phyloP scores from a whole-genome alignment of 2,888 invertebrate genomes.

The Heliconius ethilla region DNA sequence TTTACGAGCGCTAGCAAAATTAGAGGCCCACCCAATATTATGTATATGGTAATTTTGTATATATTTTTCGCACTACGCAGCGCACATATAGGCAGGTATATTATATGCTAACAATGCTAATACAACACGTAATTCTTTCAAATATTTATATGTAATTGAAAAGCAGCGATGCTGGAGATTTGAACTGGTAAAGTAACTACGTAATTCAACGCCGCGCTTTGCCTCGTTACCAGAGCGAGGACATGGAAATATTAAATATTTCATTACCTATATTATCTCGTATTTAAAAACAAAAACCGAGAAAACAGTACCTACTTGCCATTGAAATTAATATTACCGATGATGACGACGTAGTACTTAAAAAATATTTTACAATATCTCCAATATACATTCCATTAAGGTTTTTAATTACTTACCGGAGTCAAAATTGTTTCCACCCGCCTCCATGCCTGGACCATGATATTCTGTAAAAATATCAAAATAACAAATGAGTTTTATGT shows the following conservation, averaged over 20 bases:
- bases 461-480: conserved; percentile 82
- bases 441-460: conserved; percentile 90
- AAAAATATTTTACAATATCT: not conserved
- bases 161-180: too few species aligned
- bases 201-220: too few species aligned
- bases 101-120: too few species aligned
- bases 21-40: conserved; percentile 23
- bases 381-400: not conserved
- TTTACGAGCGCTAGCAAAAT: conserved; percentile 13
- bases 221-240: too few species aligned
- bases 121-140: too few species aligned
- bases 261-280: too few species aligned
- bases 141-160: too few species aligned
- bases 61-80: not conserved
- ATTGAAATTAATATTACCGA: not conserved
- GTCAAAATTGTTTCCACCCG: conserved; percentile 90
- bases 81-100: too few species aligned
- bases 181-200: too few species aligned
- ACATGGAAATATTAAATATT: too few species aligned
- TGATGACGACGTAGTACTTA: not conserved
- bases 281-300: too few species aligned
- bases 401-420: conserved; percentile 80
- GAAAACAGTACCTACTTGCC: too few species aligned
- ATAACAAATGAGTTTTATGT: conserved; percentile 23
- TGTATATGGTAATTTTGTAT: conserved; percentile 1